These are phyloP conservation scores for Mixornis gularis DNA, from an alignment of 2,113 vertebrate genomes.

Conservation along the genomic window DNA sequence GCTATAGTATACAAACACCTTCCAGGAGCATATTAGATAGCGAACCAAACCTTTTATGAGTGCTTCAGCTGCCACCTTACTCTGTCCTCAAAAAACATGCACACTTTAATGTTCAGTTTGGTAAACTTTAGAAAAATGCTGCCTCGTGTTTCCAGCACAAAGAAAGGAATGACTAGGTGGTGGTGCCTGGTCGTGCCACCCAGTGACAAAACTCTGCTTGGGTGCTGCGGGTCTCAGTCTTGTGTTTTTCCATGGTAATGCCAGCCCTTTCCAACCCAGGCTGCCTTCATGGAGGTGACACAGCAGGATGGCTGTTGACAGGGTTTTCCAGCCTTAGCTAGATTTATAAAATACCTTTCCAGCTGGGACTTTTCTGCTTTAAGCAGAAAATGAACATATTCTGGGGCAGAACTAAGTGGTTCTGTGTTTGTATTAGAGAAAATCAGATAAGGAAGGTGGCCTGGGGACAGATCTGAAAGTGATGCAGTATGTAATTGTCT, in stretches of 20 bases:
- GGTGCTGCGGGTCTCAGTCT: not conserved
- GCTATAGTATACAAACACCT: not conserved
- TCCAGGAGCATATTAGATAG: not conserved
- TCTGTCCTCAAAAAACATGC: not conserved
- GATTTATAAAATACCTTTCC: not conserved
- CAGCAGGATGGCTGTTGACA: not conserved
- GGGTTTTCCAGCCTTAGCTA: not conserved
- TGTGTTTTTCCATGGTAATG: not conserved
- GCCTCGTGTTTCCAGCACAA: not conserved
- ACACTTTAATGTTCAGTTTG: not conserved
- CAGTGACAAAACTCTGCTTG: not conserved
- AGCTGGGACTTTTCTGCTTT: not conserved
- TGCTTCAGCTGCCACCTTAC: not conserved
- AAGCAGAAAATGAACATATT: not conserved
- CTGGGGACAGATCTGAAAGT: not conserved
- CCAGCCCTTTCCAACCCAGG: not conserved
- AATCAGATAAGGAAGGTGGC: not conserved
- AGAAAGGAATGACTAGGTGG: not conserved
- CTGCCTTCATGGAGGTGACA: not conserved
- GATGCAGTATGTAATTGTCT: not conserved
- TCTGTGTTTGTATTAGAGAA: not conserved
- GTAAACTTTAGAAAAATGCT: not conserved
- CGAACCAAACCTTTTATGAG: not conserved
- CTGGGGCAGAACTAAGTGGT: not conserved
- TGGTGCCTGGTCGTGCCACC: fast-evolving